Conservation (phyloP, 2,797 vertebrate species). For the Sardinella longiceps region DNA sequence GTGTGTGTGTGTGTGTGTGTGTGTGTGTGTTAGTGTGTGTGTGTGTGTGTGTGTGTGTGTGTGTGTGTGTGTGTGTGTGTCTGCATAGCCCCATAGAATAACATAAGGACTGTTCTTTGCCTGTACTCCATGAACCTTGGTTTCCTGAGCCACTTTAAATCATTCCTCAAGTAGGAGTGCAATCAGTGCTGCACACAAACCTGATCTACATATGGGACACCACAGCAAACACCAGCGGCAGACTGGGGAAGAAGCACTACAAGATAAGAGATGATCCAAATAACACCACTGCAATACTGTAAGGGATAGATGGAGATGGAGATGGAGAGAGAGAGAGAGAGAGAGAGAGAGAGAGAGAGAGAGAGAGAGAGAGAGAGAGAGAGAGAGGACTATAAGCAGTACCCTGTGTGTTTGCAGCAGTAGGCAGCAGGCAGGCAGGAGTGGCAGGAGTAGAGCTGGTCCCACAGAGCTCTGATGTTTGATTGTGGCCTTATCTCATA, state of each 20-base stretch:
- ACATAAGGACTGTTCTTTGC: constrained; percentile 31
- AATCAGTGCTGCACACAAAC: background rate
- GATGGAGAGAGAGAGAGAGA: background rate
- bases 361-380: constrained; percentile 11
- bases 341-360: background rate
- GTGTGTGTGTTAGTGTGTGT: constrained; percentile 5
- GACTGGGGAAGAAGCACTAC: background rate
- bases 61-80: constrained; percentile 36
- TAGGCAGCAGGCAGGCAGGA: no score
- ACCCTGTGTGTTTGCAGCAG: constrained; percentile 75
- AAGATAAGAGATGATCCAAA: background rate
- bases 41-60: constrained; percentile 35
- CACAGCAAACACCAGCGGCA: background rate
- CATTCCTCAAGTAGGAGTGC: background rate
- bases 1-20: constrained; percentile 36
- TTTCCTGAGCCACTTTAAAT: background rate
- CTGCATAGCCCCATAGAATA: constrained; percentile 25
- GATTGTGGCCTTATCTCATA: constrained; percentile 80
- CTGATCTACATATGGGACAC: background rate
- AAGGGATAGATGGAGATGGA: background rate
- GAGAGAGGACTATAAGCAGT: constrained; percentile 51
- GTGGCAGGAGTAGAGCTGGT: constrained; percentile 49
- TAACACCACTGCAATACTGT: no score
- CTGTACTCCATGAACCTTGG: constrained; percentile 25
- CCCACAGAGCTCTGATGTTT: constrained; percentile 74